phyloP scores from a whole-genome alignment of 1,140 invertebrate species.

The Popillia japonica region DNA sequence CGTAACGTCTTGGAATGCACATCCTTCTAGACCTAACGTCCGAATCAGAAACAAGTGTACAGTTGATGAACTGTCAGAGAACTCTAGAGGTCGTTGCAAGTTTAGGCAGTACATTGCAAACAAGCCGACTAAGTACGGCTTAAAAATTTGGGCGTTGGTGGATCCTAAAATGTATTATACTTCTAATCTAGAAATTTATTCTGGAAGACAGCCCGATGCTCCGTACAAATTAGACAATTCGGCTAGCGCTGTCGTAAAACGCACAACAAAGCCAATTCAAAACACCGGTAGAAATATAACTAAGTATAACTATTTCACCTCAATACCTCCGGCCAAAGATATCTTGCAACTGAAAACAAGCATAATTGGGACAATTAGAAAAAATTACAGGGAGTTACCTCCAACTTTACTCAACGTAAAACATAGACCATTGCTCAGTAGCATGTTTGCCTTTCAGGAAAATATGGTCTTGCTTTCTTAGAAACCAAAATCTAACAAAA shows the following conservation, averaged over 20 bases:
- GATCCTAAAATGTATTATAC: constrained; percentile 53
- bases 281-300: too few relatives aligned
- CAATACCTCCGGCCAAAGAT: constrained; percentile 31
- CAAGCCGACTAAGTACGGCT: constrained; percentile 60
- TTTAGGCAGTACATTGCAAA: constrained; percentile 56
- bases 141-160: constrained; percentile 52
- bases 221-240: constrained; percentile 36
- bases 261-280: constrained; percentile 9
- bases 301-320: constrained; percentile 26
- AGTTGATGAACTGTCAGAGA: constrained; percentile 59
- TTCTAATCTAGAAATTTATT: constrained; percentile 51
- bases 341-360: constrained; percentile 5
- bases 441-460: constrained; percentile 32
- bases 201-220: constrained; percentile 24
- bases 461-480: constrained; percentile 30
- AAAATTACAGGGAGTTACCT: constrained; percentile 31
- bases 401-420: constrained; percentile 14
- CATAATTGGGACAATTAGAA: constrained; percentile 12
- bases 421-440: constrained; percentile 26
- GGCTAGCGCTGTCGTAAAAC: not conserved
- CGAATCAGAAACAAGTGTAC: constrained; percentile 16
- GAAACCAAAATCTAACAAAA: too few relatives aligned
- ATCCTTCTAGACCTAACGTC: too few relatives aligned
- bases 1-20: too few relatives aligned
- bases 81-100: constrained; percentile 49